Percentiles rank a stretch among this genome's conserved stretches.
phyloP scores from a whole-genome alignment of 1,140 invertebrate species.

The Cecropterus lyciades region DNA sequence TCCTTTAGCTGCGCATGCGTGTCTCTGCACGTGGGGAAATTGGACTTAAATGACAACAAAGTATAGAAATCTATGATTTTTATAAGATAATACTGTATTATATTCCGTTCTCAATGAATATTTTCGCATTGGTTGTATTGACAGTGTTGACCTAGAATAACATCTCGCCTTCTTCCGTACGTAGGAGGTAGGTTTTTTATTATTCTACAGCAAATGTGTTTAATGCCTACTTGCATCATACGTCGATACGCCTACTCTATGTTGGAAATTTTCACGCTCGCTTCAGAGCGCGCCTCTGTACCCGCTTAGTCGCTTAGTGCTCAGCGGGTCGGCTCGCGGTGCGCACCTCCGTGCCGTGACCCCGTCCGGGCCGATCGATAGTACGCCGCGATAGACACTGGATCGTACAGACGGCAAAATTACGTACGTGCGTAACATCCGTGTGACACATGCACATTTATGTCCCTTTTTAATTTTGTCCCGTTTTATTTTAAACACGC shows the following conservation, averaged over 20 bases:
- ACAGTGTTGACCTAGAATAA: too few relatives aligned
- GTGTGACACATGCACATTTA: neutral
- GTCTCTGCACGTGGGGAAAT: too few relatives aligned
- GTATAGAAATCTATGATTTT: too few relatives aligned
- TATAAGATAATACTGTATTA: too few relatives aligned
- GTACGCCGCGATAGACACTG: conserved; percentile 6
- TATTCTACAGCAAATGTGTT: too few relatives aligned
- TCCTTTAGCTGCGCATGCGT: too few relatives aligned
- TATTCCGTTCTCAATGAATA: too few relatives aligned
- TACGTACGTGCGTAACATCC: conserved; percentile 50
- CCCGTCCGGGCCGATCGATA: conserved; percentile 48
- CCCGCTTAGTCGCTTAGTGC: conserved; percentile 46
- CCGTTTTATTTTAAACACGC: neutral
- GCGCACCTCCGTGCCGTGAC: conserved; percentile 35
- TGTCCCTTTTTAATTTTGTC: neutral
- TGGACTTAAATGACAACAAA: too few relatives aligned
- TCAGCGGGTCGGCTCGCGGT: conserved; percentile 50
- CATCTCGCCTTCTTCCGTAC: too few relatives aligned
- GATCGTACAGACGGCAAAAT: conserved; percentile 48
- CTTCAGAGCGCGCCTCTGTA: conserved; percentile 7
- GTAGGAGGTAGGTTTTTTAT: too few relatives aligned
- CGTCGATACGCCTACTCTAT: conserved; percentile 14
- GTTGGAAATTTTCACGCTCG: conserved; percentile 5
- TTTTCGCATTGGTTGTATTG: too few relatives aligned
- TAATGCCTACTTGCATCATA: conserved; percentile 2